phyloP scores from a whole-genome alignment of 2,888 invertebrate genomes.

The Sinohyriopsis cumingii region DNA sequence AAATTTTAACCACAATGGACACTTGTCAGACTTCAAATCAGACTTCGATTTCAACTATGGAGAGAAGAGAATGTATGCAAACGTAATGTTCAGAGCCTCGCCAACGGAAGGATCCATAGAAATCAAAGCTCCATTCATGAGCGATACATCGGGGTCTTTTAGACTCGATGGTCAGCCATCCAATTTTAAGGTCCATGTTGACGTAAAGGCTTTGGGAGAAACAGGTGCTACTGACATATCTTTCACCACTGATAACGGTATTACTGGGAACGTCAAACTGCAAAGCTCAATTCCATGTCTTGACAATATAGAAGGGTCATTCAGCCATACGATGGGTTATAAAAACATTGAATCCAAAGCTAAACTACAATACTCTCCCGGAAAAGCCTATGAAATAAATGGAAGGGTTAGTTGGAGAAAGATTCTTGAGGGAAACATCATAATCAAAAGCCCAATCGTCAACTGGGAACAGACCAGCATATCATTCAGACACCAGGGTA shows the following conservation, averaged over 20 bases:
- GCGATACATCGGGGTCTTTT: slow-evolving; percentile 10
- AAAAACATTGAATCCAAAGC: neutral
- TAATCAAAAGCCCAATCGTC: slow-evolving; percentile 40
- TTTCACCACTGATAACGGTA: too few relatives aligned
- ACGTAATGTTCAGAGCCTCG: too few relatives aligned
- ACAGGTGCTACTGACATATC: too few relatives aligned
- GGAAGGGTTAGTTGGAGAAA: slow-evolving; percentile 9
- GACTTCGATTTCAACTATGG: slow-evolving; percentile 9
- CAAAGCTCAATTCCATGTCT: too few relatives aligned
- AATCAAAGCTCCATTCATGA: slow-evolving; percentile 4
- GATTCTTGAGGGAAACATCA: slow-evolving; percentile 20
- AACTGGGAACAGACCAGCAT: slow-evolving; percentile 22
- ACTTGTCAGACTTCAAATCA: slow-evolving; percentile 1
- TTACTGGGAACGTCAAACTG: too few relatives aligned
- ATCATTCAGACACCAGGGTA: slow-evolving; percentile 13
- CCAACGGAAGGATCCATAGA: slow-evolving; percentile 2
- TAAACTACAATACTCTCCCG: neutral
- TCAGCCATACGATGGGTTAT: too few relatives aligned
- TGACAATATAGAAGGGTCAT: too few relatives aligned
- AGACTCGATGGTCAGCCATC: slow-evolving; percentile 7
- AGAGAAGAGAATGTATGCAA: neutral
- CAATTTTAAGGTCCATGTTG: slow-evolving; percentile 3
- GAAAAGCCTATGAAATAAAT: slow-evolving; percentile 12
- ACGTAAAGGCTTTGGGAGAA: too few relatives aligned
- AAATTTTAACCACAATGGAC: too few relatives aligned